A percentile compares a stretch with the other conserved stretches of the same genome.
Conservation (phyloP, 2,888 invertebrate genomes). For the Lottia gigantea region DNA sequence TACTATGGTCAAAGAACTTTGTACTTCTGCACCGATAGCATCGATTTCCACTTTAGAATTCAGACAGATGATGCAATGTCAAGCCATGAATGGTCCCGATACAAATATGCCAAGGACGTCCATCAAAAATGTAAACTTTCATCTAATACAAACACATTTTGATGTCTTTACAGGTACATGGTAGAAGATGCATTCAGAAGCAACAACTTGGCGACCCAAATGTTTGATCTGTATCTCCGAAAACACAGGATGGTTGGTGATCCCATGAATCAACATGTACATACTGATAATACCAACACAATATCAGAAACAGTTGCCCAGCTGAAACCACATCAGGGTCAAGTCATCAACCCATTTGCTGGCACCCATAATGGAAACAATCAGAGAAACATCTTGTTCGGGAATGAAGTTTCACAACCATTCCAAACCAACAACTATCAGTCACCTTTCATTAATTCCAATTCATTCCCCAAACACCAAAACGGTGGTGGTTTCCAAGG, state of each 20-base stretch:
- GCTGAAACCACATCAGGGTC: neutral
- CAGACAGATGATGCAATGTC: too few relatives aligned
- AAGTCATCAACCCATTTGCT: neutral
- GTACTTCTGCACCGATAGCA: too few relatives aligned
- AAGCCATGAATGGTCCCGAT: too few relatives aligned
- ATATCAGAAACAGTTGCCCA: neutral
- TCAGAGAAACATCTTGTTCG: neutral
- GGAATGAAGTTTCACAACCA: neutral
- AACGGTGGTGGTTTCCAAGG: neutral
- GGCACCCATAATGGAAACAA: neutral
- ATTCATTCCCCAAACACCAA: neutral
- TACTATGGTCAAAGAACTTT: too few relatives aligned
- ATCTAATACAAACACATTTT: too few relatives aligned
- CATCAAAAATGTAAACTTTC: too few relatives aligned
- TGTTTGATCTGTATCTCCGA: neutral
- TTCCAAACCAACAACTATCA: neutral
- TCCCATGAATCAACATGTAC: neutral
- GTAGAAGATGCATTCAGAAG: neutral
- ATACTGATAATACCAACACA: neutral
- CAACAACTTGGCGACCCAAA: neutral
- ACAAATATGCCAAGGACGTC: too few relatives aligned
- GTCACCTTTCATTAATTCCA: neutral
- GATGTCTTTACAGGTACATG: neutral
- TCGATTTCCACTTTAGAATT: too few relatives aligned
- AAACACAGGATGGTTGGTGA: neutral